Base-by-base conservation (phyloP, 2,888 invertebrate species). In the Hedychridium roseum region DNA sequence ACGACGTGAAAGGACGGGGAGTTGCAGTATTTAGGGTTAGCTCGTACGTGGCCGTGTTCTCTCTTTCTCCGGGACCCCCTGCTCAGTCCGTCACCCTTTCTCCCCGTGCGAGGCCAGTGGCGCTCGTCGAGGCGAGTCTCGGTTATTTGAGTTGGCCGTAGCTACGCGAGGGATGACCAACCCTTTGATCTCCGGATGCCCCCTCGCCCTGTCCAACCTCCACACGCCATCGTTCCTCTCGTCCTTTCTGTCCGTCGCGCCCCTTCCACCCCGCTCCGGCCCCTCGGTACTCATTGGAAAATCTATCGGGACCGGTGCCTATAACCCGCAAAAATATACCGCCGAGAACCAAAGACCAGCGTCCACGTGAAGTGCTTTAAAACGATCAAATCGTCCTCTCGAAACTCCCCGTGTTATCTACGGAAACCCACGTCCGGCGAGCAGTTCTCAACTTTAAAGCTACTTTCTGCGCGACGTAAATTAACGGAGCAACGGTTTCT, bases 61-160 rank as follows among this genome's bases (percentile, higher is more conserved):
- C 9, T 23, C 23, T 23, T 23, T 23, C 23, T 23, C 20, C 44
- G 35, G 23, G 45, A 36, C 38, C 31, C 36, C 16, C 23, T 23
- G n/a, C n/a, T n/a, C n/a, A n/a, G n/a, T n/a, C n/a, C n/a, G n/a
- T n/a, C n/a, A n/a, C n/a, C 23, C 23, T 23, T 23, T 27, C 35
- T 32, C 30, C 54, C 60, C 57, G 48, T 58, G 42, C 59, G 62
- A 67, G 64, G 57, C 61, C 64, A 62, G 66, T 66, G 65, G 67
- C 63, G 69, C 66, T 67, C 66, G 66, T 60, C 70, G 73, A 67
- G 63, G 71, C 68, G 63, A 69, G 70, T n/a, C 74, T 73, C 68
- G 73, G 71, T 74, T 78, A 74, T 78, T 78, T 77, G 78, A 76
- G 72, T 78, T 78, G 75, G 73, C 72, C 68, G 66, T 64, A 71